Evolutionary conservation across 1,140 invertebrate genomes (phyloP).

Genomic region (Druon quercuslanigerum): DNA sequence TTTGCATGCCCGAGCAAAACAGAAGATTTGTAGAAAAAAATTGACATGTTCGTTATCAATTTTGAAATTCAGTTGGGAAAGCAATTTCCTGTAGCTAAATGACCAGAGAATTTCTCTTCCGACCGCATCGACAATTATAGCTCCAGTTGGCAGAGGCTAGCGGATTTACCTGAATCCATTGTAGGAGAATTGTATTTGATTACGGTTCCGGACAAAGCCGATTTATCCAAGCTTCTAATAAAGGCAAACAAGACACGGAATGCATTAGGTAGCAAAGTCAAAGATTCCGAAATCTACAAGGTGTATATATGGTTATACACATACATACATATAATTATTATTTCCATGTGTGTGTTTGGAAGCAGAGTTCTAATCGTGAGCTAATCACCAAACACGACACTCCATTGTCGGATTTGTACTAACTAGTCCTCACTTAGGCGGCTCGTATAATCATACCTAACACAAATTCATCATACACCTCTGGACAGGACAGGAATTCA

Average conservation of each 20-base stretch:
- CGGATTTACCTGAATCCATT: slow-evolving; percentile 33
- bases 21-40: no score
- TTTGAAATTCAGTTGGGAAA: neutral
- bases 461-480: no score
- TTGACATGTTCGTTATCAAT: neutral
- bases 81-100: neutral
- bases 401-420: neutral
- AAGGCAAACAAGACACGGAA: slow-evolving; percentile 19
- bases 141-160: slow-evolving; percentile 10
- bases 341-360: neutral
- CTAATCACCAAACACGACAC: slow-evolving; percentile 2
- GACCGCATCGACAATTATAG: neutral
- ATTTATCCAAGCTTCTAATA: slow-evolving; percentile 41
- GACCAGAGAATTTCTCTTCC: slow-evolving; percentile 1
- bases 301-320: neutral
- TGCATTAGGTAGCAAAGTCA: neutral
- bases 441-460: no score
- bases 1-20: no score
- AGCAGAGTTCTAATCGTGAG: neutral
- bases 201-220: slow-evolving; percentile 27
- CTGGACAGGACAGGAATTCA: no score
- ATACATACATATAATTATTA: neutral
- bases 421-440: neutral
- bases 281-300: neutral
- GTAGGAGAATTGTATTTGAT: slow-evolving; percentile 37